Percentiles rank a stretch among this genome's conserved stretches.
These are phyloP conservation scores for Parnassius smintheus DNA, from an alignment of 2,888 invertebrate species.

Conservation along the genomic window DNA sequence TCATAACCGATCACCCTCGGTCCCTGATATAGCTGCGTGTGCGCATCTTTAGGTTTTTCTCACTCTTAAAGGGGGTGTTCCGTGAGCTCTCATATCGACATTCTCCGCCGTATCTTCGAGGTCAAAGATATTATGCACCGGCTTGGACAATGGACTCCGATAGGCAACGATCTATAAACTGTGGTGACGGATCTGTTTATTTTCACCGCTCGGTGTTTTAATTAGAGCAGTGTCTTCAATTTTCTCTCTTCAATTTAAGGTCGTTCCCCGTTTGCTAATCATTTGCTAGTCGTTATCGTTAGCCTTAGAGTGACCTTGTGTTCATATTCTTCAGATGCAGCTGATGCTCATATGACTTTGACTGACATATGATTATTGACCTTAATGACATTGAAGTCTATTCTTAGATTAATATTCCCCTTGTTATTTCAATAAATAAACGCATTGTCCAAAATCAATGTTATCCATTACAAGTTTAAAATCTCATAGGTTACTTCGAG, in stretches of 20 bases:
- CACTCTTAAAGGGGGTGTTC: slow-evolving; percentile 26
- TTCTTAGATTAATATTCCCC: no score
- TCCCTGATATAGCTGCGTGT: slow-evolving; percentile 17
- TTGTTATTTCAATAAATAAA: no score
- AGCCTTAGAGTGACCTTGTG: slow-evolving; percentile 8
- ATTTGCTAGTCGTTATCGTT: slow-evolving; percentile 2
- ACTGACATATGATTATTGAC: slow-evolving; percentile 1
- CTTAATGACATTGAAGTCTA: neutral
- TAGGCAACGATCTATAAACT: neutral
- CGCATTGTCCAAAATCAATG: no score
- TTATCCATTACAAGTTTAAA: neutral
- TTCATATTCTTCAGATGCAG: neutral
- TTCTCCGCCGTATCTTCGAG: slow-evolving; percentile 16
- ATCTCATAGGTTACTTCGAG: slow-evolving; percentile 5
- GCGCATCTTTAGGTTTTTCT: slow-evolving; percentile 8
- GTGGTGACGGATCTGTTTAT: neutral
- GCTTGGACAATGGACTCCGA: slow-evolving; percentile 29
- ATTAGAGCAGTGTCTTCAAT: neutral
- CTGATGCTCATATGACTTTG: slow-evolving; percentile 6
- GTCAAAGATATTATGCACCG: slow-evolving; percentile 9
- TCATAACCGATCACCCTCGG: slow-evolving; percentile 20
- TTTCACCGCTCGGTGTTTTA: neutral
- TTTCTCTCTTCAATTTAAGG: neutral
- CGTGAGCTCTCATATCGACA: slow-evolving; percentile 11
- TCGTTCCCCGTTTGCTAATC: neutral